Base-by-base conservation (phyloP, 2,888 invertebrate species). In the Phoronis australis region DNA sequence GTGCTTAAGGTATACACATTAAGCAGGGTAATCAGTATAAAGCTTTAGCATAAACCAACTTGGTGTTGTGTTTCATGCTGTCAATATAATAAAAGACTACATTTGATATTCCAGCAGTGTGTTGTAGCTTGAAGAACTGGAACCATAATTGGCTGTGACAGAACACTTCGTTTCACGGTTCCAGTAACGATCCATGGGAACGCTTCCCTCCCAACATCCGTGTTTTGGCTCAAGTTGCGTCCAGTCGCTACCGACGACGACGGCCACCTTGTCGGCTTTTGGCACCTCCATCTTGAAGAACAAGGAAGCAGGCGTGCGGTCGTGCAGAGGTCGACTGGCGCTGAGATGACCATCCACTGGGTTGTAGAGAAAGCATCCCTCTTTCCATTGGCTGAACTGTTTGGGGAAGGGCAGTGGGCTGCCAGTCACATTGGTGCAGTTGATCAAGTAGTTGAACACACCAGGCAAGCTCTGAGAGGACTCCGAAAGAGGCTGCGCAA, bases 301-400 rank as follows among this genome's bases (percentile, higher is more conserved):
- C 38, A 56, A 45, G 18, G 55, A 52, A 3, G 53, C 53, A 37
- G 47, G 42, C 6, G 62, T 61, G 46, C 69, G 64, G 18, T 45
- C 46, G 3, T 56, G 51, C 0, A 54, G 53, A 6, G 53, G 47
- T 25, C 46, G 37, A 26, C 64, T 57, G 45, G 57, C 59, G 22
- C 52, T 45, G 18, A 75, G 59, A 9, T 55, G 45, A 12, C 63
- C 60, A 18, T 65, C 63, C 3, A 66, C 57, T 1, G 77, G 77
- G 24, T 61, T 57, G 45, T 61, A 62, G 65, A 77, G 71, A 63
- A 59, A 71, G 57, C 77, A 77, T 5, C 76, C 77, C 49, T 77
- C 76, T 58, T 76, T 77, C 77, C 77, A 77, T 56, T 76, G 76
- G 21, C 73, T 74, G 42, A 75, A 77, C 62, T 77, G 77, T 57